Percentiles rank a stretch among this genome's conserved stretches.
phyloP scores from a whole-genome alignment of 1,140 invertebrate species.

The Battus philenor region DNA sequence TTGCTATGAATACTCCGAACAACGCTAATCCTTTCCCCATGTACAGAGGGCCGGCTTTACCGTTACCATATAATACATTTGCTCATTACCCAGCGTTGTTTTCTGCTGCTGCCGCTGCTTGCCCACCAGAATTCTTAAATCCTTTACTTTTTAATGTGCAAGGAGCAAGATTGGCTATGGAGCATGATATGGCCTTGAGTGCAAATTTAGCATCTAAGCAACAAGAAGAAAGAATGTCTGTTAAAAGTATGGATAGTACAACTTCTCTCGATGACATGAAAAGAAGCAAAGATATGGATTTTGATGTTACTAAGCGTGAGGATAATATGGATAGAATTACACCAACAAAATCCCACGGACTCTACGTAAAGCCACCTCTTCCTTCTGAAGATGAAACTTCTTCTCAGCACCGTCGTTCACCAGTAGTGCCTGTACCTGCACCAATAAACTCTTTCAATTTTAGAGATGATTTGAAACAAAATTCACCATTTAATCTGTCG shows the following conservation, averaged over 20 bases:
- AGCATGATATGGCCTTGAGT: slow-evolving; percentile 62
- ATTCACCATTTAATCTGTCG: slow-evolving; percentile 56
- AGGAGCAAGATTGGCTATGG: slow-evolving; percentile 63
- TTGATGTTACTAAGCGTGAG: slow-evolving; percentile 40
- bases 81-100: slow-evolving; percentile 79
- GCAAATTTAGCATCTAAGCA: slow-evolving; percentile 54
- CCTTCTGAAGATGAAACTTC: slow-evolving; percentile 80
- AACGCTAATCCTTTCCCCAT: slow-evolving; percentile 82
- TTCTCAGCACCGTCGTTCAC: slow-evolving; percentile 79
- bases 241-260: slow-evolving; percentile 63
- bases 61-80: slow-evolving; percentile 79
- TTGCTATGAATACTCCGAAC: slow-evolving; percentile 72
- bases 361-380: slow-evolving; percentile 77
- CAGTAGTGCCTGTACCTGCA: slow-evolving; percentile 75
- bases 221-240: slow-evolving; percentile 60
- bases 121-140: slow-evolving; percentile 74
- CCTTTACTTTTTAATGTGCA: slow-evolving; percentile 75
- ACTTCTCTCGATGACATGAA: slow-evolving; percentile 57
- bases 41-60: slow-evolving; percentile 77
- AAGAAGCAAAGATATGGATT: slow-evolving; percentile 48
- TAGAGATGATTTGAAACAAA: slow-evolving; percentile 55
- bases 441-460: slow-evolving; percentile 61
- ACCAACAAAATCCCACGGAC: slow-evolving; percentile 61
- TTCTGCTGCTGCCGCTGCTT: slow-evolving; percentile 63
- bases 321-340: slow-evolving; percentile 49